These are phyloP conservation scores for Alosa alosa DNA, from an alignment of 2,113 vertebrate genomes.

Conservation along the genomic window DNA sequence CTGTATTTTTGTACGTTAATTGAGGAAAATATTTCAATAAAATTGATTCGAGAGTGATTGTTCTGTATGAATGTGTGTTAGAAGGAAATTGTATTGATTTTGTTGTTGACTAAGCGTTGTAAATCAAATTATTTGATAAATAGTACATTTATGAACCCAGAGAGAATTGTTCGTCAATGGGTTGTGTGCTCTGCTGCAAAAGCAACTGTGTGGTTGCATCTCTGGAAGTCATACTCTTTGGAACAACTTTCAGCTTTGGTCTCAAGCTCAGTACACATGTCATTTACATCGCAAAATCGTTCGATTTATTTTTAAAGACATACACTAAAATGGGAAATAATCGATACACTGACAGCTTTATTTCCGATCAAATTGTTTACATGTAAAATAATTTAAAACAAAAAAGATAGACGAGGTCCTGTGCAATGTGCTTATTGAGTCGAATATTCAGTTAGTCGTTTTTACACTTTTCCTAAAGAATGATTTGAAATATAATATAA, in stretches of 20 bases:
- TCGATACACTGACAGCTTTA: background rate
- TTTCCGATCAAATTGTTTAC: background rate
- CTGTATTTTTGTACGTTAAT: slow-evolving; percentile 56
- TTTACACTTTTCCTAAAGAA: background rate
- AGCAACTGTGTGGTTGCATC: background rate
- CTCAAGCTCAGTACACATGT: background rate
- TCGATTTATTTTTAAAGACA: background rate
- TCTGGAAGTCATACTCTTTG: background rate
- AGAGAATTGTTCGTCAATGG: background rate
- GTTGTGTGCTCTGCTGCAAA: background rate
- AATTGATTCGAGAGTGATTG: slow-evolving; percentile 55
- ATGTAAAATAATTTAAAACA: background rate
- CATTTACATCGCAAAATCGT: background rate
- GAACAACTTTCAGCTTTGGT: background rate
- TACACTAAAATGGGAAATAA: background rate
- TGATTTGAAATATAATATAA: background rate
- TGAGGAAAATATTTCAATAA: slow-evolving; percentile 56
- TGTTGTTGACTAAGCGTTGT: slow-evolving; percentile 19
- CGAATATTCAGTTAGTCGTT: background rate
- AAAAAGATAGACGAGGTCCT: too few relatives aligned
- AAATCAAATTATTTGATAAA: slow-evolving; percentile 22
- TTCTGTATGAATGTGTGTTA: slow-evolving; percentile 38
- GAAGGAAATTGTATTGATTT: slow-evolving; percentile 44
- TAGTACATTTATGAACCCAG: slow-evolving; percentile 8
- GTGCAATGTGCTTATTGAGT: background rate